A percentile compares a stretch with the other conserved stretches of the same genome.
Evolutionary conservation across 2,888 invertebrate species (phyloP).

Genomic region (Drosophila paranaensis): DNA sequence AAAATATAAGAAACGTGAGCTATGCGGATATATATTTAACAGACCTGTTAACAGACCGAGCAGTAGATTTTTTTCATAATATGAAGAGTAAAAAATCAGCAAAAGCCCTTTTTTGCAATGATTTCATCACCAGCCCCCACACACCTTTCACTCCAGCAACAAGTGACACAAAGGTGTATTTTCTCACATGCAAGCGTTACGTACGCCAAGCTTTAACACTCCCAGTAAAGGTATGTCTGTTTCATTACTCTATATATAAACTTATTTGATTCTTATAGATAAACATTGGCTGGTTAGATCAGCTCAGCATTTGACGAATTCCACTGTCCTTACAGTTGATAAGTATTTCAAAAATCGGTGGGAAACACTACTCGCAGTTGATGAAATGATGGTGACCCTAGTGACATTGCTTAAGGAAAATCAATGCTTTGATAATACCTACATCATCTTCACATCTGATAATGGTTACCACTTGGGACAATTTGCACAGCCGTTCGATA

Average conservation of each 20-base stretch:
- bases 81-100: conserved; percentile 5
- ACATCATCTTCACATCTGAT: conserved; percentile 93
- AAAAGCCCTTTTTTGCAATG: conserved; percentile 90
- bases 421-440: conserved; percentile 89
- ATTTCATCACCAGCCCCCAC: conserved; percentile 95
- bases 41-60: conserved; percentile 88
- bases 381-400: conserved; percentile 91
- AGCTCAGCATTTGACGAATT: conserved; percentile 87
- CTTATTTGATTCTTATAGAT: conserved; percentile 85
- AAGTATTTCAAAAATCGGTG: conserved; percentile 90
- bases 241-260: conserved; percentile 2
- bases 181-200: conserved; percentile 87
- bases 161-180: conserved; percentile 88
- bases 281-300: conserved; percentile 93
- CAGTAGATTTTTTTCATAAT: conserved; percentile 61
- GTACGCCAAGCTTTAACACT: conserved; percentile 89
- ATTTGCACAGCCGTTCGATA: conserved; percentile 94
- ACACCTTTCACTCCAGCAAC: conserved; percentile 93
- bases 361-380: conserved; percentile 93
- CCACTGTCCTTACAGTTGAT: conserved; percentile 88
- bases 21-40: conserved; percentile 91
- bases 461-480: conserved; percentile 97
- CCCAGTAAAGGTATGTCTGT: conserved; percentile 74
- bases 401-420: conserved; percentile 86
- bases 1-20: conserved; percentile 90